phyloP scores from a whole-genome alignment of 2,113 vertebrate genomes.

The Notothenia rossii region DNA sequence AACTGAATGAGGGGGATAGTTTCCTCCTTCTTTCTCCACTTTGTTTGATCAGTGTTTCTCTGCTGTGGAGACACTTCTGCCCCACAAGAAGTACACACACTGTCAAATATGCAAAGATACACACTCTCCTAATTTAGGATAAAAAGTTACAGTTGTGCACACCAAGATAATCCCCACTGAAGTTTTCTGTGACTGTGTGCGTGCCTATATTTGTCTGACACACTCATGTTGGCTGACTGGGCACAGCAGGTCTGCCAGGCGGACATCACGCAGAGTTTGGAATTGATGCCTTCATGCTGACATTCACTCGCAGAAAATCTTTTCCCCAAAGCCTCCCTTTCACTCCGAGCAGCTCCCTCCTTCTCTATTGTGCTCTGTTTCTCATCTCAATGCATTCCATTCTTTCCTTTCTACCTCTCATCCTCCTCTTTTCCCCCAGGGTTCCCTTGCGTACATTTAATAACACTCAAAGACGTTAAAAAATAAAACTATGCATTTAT shows the following conservation, averaged over 20 bases:
- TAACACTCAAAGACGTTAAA: not conserved
- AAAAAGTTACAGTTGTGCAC: not conserved
- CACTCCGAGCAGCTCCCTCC: not conserved
- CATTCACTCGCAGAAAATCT: conserved; percentile 47
- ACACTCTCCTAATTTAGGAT: conserved; percentile 12
- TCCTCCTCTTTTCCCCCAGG: not conserved
- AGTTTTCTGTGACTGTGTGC: not conserved
- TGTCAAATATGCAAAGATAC: conserved; percentile 21
- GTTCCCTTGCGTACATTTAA: not conserved
- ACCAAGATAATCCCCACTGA: no score
- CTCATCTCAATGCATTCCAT: not conserved
- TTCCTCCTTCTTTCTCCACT: conserved; percentile 12
- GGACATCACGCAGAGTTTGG: conserved; percentile 48
- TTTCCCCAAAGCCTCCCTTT: conserved; percentile 17
- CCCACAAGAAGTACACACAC: conserved; percentile 11
- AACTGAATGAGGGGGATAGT: conserved; percentile 40
- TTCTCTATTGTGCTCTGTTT: not conserved
- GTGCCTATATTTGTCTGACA: not conserved
- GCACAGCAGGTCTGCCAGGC: conserved; percentile 37
- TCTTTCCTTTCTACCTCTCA: not conserved
- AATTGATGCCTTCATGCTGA: conserved; percentile 65
- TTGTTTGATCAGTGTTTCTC: conserved; percentile 59
- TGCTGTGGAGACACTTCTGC: conserved; percentile 32
- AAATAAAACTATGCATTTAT: no score
- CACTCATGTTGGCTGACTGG: conserved; percentile 13